phyloP scores from a whole-genome alignment of 2,888 invertebrate species.

The Lamproptera curius region DNA sequence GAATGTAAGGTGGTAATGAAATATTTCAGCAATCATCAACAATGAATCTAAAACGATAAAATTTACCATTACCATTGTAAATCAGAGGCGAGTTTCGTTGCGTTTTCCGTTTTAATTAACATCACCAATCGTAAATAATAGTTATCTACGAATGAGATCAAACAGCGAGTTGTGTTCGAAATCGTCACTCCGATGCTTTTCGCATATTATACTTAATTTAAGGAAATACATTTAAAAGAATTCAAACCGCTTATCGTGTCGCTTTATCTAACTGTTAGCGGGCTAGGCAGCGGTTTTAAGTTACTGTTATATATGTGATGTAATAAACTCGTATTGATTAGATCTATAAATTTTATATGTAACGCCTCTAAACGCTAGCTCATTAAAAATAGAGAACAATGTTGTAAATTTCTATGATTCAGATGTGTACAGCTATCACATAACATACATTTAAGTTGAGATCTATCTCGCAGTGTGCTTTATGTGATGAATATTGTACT shows the following conservation, averaged over 20 bases:
- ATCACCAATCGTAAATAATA: slow-evolving; percentile 7
- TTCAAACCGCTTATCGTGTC: slow-evolving; percentile 10
- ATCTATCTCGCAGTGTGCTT: no score
- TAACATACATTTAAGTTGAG: no score
- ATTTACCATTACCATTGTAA: no score
- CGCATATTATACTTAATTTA: slow-evolving; percentile 14
- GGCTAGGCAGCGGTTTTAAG: slow-evolving; percentile 27
- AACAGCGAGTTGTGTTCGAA: slow-evolving; percentile 16
- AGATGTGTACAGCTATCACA: slow-evolving; percentile 36
- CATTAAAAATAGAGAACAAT: slow-evolving; percentile 46
- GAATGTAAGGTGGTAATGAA: no score
- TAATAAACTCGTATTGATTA: slow-evolving; percentile 43
- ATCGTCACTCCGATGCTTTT: slow-evolving; percentile 10
- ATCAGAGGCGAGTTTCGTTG: background rate
- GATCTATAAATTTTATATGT: slow-evolving; percentile 40
- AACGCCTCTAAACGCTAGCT: slow-evolving; percentile 35
- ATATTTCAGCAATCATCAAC: no score
- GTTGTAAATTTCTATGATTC: slow-evolving; percentile 39
- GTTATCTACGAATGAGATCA: slow-evolving; percentile 10
- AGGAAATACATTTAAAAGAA: slow-evolving; percentile 11
- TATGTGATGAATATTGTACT: no score
- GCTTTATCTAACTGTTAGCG: slow-evolving; percentile 11
- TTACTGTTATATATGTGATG: slow-evolving; percentile 38
- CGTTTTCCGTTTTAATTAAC: slow-evolving; percentile 5
- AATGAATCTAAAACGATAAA: no score